Evolutionary conservation across 2,113 vertebrate species (phyloP), one percentile per base, ranked within the genome.

Genomic region (Noturus placidus): DNA sequence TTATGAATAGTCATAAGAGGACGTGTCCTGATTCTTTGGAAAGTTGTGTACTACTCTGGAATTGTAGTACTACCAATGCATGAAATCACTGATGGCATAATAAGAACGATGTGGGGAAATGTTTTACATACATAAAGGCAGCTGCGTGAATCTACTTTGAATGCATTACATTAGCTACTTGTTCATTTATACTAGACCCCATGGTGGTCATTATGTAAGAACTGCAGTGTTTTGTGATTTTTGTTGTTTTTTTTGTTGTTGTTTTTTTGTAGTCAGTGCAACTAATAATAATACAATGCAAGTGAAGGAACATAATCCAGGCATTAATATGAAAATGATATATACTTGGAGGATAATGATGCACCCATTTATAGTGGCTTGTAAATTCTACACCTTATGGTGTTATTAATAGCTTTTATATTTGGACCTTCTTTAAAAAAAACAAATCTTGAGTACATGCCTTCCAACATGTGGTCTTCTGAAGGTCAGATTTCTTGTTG

Each of bases 401-500:
- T 56, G 9, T 56, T 79, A 54, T 54, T 79, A 56, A 56, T 56
- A 80, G 78, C 50, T 30, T 19, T 54, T 56, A 79, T 35, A 38
- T 20, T 61, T 42, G 56, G 56, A 61, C 56, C 22, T 57, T 19
- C 11, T 81, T 81, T 59, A 25, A 80, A 80, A 79, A 10, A 57
- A 50, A 50, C 8, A 56, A 57, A 15, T 15, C 35, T 14, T 27
- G 57, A 56, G 33, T 35, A 65, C 59, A 77, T 82, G 81, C 33
- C 5, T 82, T 17, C 81, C 59, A 50, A 22, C 25, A 8, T 42
- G 57, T 65, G 25, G 22, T 17, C 5, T 83, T 63, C 35, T 83
- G 81, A 65, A 65, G 81, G 59, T 65, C 59, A 83, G 35, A 27
- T 65, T 83, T 61, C 79, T 42, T 9, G 35, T 11, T 74, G 30